Evolutionary conservation across 2,113 vertebrate genomes (phyloP).

Genomic region (Geothlypis trichas): DNA sequence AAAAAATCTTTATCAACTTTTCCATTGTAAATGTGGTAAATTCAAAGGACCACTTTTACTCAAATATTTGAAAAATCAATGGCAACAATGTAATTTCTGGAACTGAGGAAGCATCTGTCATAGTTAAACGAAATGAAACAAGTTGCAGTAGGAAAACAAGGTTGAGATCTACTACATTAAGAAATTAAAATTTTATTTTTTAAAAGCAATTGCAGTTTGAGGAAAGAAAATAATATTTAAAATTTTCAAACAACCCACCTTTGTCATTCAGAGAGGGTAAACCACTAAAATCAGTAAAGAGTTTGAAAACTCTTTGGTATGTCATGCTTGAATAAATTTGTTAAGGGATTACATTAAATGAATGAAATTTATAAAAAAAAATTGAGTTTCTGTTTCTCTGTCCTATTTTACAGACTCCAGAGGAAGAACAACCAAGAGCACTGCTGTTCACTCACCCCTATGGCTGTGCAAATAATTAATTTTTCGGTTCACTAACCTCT

Average conservation of each 20-base stretch:
- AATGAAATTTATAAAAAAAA: neutral
- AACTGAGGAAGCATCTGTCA: neutral
- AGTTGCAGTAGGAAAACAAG: neutral
- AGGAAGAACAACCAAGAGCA: neutral
- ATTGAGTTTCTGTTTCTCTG: neutral
- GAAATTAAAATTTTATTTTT: neutral
- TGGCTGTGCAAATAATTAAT: constrained; percentile 2
- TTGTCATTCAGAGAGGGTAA: neutral
- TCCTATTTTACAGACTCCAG: neutral
- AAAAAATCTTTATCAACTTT: neutral
- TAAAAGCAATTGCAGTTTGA: rapidly evolving
- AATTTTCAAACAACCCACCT: neutral
- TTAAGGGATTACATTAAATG: neutral
- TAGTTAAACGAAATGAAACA: neutral
- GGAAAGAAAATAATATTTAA: neutral
- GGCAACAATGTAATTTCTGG: neutral
- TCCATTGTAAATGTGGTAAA: neutral
- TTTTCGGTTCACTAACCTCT: constrained; percentile 4
- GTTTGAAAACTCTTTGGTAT: neutral
- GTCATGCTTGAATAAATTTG: neutral
- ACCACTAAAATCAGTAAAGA: neutral
- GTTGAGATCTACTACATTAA: neutral
- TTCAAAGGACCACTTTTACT: neutral
- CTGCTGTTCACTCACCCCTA: neutral
- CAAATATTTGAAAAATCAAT: neutral